Percentiles rank a stretch among this genome's conserved stretches.
Conservation (phyloP, 2,797 vertebrate genomes). For the Myiotriccus ornatus region DNA sequence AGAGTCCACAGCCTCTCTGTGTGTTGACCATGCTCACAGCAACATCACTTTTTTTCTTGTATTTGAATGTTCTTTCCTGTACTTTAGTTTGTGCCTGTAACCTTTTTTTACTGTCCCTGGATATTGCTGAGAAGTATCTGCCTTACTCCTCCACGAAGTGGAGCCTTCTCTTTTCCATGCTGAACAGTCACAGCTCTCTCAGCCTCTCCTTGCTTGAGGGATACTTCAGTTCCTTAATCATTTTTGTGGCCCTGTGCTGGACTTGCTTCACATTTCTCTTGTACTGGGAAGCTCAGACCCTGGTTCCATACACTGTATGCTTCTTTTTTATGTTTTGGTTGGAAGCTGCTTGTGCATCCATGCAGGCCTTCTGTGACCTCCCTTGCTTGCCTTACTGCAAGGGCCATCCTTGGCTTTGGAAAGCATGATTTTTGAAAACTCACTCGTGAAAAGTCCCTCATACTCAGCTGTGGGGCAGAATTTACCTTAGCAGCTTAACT, state of each 20-base stretch:
- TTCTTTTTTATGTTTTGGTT: not conserved
- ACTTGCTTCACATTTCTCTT: not conserved
- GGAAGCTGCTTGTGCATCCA: not conserved
- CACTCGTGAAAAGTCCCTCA: not conserved
- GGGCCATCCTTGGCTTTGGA: not conserved
- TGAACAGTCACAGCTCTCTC: not conserved
- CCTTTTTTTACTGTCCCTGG: not conserved
- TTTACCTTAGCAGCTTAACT: not conserved
- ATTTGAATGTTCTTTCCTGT: not conserved
- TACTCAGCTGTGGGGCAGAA: not conserved
- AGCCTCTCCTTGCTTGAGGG: not conserved
- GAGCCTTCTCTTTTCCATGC: not conserved
- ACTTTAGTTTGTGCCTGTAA: not conserved
- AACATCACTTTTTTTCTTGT: not conserved
- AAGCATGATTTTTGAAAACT: not conserved
- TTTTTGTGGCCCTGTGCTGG: not conserved
- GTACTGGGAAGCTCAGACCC: not conserved
- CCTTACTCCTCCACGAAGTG: not conserved
- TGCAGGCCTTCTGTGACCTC: not conserved
- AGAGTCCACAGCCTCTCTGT: not conserved
- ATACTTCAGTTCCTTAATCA: not conserved
- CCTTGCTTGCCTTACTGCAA: not conserved
- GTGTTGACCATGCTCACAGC: not conserved
- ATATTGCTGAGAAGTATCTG: not conserved
- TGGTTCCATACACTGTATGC: rapidly evolving